Percentiles rank a stretch among this genome's conserved stretches.
These are phyloP conservation scores for Puffinus mauretanicus DNA, from an alignment of 2,113 vertebrate species.

Conservation along the genomic window DNA sequence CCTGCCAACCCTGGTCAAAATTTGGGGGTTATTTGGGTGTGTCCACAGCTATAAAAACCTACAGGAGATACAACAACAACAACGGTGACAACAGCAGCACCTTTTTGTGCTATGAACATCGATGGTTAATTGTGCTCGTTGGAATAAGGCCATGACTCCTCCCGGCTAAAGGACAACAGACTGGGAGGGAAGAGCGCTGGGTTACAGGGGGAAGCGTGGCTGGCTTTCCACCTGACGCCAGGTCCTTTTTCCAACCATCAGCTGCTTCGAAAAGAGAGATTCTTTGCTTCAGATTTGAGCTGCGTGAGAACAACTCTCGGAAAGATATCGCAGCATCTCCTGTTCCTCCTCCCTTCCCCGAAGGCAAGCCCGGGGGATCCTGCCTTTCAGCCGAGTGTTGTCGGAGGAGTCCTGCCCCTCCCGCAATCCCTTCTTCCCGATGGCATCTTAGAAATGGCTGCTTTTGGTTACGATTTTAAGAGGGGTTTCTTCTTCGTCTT, in stretches of 20 bases:
- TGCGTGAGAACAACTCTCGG: background rate
- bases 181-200: background rate
- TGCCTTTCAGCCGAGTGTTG: background rate
- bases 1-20: background rate
- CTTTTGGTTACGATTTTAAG: slow-evolving; percentile 17
- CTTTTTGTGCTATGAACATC: slow-evolving; percentile 48
- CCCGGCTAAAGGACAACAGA: background rate
- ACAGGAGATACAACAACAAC: slow-evolving; percentile 41
- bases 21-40: background rate
- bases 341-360: background rate
- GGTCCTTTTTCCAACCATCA: slow-evolving; percentile 52
- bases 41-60: slow-evolving; percentile 53
- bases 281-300: slow-evolving; percentile 24
- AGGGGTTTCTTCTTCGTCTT: slow-evolving; percentile 38
- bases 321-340: slow-evolving; percentile 4
- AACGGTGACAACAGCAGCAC: slow-evolving; percentile 34
- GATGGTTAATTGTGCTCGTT: slow-evolving; percentile 43
- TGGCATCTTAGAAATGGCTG: background rate
- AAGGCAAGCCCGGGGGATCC: background rate
- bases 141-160: slow-evolving; percentile 60
- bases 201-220: background rate
- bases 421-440: background rate
- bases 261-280: slow-evolving; percentile 30
- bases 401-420: slow-evolving; percentile 54
- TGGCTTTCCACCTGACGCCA: slow-evolving; percentile 16